Conservation (phyloP, 1,140 invertebrate species). For the Heliconius congener region DNA sequence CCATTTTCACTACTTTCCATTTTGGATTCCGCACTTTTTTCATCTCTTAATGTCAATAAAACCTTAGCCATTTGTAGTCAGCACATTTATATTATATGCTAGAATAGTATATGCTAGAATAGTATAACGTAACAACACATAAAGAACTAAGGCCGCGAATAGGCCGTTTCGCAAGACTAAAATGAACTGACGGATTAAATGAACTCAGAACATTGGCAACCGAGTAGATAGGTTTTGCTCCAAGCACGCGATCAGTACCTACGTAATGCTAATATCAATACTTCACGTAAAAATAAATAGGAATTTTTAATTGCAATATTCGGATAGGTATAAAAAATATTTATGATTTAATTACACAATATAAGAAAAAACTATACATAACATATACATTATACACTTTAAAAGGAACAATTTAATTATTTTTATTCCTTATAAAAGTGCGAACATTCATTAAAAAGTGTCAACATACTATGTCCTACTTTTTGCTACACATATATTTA, state of each 20-base stretch:
- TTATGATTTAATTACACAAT: neutral
- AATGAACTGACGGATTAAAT: conserved; percentile 59
- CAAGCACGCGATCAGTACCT: conserved; percentile 65
- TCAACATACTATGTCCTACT: neutral
- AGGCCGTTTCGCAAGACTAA: conserved; percentile 62
- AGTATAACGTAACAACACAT: conserved; percentile 27
- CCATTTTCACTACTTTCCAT: conserved; percentile 65
- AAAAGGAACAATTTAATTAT: neutral
- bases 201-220: conserved; percentile 57
- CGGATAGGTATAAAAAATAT: neutral
- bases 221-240: conserved; percentile 59
- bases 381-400: neutral
- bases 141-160: conserved; percentile 44
- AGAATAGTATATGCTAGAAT: conserved; percentile 17
- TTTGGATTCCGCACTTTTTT: conserved; percentile 60
- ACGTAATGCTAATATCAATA: conserved; percentile 54
- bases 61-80: conserved; percentile 32
- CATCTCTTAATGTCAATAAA: conserved; percentile 41
- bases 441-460: neutral
- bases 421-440: neutral
- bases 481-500: neutral
- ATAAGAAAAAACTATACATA: neutral
- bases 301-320: neutral
- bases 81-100: conserved; percentile 12
- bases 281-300: conserved; percentile 41